Percentiles rank a stretch among this genome's conserved stretches.
Conservation (phyloP, 2,797 vertebrate species). For the Coregonus sp. region DNA sequence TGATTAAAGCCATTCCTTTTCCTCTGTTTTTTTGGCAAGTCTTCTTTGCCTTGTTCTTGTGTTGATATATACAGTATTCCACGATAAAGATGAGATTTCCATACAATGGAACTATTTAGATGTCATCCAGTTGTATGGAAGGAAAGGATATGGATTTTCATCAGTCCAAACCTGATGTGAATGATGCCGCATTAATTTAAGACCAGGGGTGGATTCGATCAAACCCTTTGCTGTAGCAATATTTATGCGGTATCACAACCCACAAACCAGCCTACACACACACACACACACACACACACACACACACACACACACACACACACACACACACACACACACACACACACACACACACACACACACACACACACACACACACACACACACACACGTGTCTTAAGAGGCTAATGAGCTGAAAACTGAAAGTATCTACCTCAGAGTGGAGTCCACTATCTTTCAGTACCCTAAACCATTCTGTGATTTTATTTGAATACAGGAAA, state of each 20-base stretch:
- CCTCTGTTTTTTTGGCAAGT: constrained; percentile 24
- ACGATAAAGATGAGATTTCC: constrained; percentile 56
- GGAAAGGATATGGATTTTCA: constrained; percentile 3
- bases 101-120: constrained; percentile 54
- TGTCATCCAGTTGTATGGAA: constrained; percentile 23
- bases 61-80: constrained; percentile 56
- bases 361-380: no score
- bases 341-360: constrained; percentile 17
- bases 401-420: no score
- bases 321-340: constrained; percentile 18
- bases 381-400: no score
- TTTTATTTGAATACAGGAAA: no score
- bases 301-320: no score
- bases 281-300: no score
- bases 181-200: constrained; percentile 56
- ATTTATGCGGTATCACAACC: not conserved
- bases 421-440: no score
- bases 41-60: constrained; percentile 21
- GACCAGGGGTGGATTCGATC: constrained; percentile 26
- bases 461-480: not conserved
- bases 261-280: no score
- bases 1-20: constrained; percentile 56
- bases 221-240: constrained; percentile 18
- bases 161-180: constrained; percentile 44
- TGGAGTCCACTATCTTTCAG: not conserved